Conservation (phyloP, 2,113 vertebrate genomes). For the Phyllopteryx taeniolatus region DNA sequence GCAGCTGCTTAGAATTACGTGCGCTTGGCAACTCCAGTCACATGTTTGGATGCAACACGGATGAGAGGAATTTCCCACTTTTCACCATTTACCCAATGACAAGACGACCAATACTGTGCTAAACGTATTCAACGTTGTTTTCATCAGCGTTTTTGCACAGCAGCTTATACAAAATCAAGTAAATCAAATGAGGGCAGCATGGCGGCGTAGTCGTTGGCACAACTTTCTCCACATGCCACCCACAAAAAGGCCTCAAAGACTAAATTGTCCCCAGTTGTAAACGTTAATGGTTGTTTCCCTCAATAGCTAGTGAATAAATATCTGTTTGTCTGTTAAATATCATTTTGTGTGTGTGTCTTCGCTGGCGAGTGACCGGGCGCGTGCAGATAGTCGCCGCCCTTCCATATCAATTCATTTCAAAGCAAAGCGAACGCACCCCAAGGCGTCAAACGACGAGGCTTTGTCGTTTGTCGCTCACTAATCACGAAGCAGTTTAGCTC, state of each 20-base stretch:
- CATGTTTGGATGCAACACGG: background rate
- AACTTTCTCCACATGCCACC: background rate
- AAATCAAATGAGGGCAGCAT: background rate
- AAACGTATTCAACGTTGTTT: no score
- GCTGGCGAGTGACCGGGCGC: background rate
- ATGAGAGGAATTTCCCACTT: background rate
- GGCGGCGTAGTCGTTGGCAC: background rate
- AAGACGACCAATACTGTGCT: background rate
- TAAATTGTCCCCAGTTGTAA: no score
- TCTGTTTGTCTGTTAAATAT: no score
- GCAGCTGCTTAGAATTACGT: no score
- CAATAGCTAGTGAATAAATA: no score
- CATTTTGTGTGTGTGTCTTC: background rate
- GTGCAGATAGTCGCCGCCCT: slow-evolving; percentile 13
- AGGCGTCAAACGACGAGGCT: no score
- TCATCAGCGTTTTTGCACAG: background rate
- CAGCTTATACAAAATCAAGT: background rate
- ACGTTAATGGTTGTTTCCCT: no score
- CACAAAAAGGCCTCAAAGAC: no score
- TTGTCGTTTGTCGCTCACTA: no score
- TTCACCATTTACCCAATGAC: background rate
- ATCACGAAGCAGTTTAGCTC: no score
- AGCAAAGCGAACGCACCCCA: slow-evolving; percentile 5
- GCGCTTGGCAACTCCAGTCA: background rate
- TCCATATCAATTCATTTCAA: slow-evolving; percentile 26